phyloP scores from a whole-genome alignment of 2,888 invertebrate species.

The Blastobasis adustella region DNA sequence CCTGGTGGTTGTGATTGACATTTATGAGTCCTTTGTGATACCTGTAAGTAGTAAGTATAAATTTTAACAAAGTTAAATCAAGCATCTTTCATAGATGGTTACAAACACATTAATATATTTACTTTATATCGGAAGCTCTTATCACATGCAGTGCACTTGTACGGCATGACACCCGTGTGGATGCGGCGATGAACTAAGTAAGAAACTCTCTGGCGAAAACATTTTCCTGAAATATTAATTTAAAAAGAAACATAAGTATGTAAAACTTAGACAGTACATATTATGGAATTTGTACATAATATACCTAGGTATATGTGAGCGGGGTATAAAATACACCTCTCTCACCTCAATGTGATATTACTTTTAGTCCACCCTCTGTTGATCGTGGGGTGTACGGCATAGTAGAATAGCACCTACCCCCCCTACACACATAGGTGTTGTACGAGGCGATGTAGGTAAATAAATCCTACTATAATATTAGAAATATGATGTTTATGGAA shows the following conservation, averaged over 20 bases:
- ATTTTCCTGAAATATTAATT: slow-evolving; percentile 79
- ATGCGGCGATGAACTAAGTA: slow-evolving; percentile 89
- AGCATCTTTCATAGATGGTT: background rate
- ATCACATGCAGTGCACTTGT: slow-evolving; percentile 86
- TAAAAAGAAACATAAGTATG: background rate
- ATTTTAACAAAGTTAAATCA: background rate
- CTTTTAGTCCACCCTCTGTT: no score
- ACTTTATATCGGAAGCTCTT: slow-evolving; percentile 90
- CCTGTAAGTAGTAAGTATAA: slow-evolving; percentile 51
- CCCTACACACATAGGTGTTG: no score
- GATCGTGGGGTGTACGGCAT: no score
- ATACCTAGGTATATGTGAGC: no score
- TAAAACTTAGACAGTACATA: no score
- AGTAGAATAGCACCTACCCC: no score
- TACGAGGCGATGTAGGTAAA: no score
- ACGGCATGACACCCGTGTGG: slow-evolving; percentile 90
- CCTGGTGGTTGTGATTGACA: slow-evolving; percentile 79
- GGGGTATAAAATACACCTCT: no score
- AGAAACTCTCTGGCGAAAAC: slow-evolving; percentile 89
- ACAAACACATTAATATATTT: slow-evolving; percentile 7
- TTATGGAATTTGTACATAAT: no score
- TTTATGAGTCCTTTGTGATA: slow-evolving; percentile 89
- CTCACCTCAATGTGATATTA: no score
- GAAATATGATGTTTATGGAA: no score
- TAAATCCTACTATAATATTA: no score